phyloP scores from a whole-genome alignment of 2,797 vertebrate genomes.

The Micrastur ruficollis region DNA sequence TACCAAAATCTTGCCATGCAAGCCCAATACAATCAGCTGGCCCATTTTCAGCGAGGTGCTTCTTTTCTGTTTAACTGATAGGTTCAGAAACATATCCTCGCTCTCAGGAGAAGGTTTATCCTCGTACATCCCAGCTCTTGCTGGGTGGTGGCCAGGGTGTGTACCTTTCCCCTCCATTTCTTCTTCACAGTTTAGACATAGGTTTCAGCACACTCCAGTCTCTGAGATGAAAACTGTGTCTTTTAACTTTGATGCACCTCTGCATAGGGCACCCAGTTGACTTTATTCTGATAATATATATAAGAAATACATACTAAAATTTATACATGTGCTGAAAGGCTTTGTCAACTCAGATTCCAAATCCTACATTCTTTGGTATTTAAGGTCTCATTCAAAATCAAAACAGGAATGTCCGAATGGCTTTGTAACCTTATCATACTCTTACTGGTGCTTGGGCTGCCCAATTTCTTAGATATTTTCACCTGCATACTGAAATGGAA shows the following conservation, averaged over 20 bases:
- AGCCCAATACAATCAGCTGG: not conserved
- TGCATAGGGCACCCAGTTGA: not conserved
- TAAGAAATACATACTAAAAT: not conserved
- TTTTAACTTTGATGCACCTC: not conserved
- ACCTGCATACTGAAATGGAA: not conserved
- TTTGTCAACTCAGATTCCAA: not conserved
- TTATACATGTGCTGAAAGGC: not conserved
- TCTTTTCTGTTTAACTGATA: not conserved
- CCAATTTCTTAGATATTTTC: not conserved
- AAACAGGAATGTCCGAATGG: not conserved
- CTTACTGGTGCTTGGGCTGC: not conserved
- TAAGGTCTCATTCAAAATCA: not conserved
- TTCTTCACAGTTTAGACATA: not conserved
- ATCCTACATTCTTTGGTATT: not conserved
- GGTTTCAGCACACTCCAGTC: not conserved
- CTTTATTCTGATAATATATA: not conserved
- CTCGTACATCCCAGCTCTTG: not conserved
- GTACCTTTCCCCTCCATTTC: not conserved
- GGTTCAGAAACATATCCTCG: not conserved
- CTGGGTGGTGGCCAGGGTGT: not conserved
- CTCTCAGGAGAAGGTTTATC: not conserved
- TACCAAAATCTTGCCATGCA: not conserved
- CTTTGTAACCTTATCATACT: not conserved
- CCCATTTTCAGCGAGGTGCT: not conserved
- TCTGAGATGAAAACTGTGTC: not conserved